A percentile compares a stretch with the other conserved stretches of the same genome.
These are phyloP conservation scores for Trichonephila clavipes DNA, from an alignment of 1,140 invertebrate species.

Conservation along the genomic window DNA sequence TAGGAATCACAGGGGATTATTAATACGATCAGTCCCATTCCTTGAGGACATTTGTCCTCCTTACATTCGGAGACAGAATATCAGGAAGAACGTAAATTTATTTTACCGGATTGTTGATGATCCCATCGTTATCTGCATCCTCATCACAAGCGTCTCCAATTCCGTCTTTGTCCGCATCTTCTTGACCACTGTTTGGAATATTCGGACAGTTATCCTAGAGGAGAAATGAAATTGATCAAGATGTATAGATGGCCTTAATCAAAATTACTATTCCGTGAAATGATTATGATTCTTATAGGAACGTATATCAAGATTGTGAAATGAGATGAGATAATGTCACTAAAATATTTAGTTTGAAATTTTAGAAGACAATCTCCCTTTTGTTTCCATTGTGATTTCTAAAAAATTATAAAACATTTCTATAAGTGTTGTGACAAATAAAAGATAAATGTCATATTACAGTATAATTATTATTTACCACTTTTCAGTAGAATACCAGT, in stretches of 20 bases:
- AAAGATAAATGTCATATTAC: no score
- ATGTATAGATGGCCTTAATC: neutral
- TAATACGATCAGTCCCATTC: neutral
- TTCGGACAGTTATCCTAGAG: slow-evolving; percentile 92
- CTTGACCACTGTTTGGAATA: slow-evolving; percentile 90
- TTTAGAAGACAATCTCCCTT: neutral
- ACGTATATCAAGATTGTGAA: neutral
- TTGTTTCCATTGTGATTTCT: no score
- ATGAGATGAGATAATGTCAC: neutral
- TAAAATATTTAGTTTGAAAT: neutral
- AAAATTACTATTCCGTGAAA: neutral
- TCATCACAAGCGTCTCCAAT: slow-evolving; percentile 90
- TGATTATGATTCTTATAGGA: neutral
- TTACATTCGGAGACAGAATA: neutral
- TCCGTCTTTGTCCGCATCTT: slow-evolving; percentile 86
- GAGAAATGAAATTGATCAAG: slow-evolving; percentile 27
- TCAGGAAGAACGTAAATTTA: neutral
- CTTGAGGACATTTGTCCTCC: neutral
- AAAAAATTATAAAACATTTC: no score
- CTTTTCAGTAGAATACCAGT: no score
- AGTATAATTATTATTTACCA: no score
- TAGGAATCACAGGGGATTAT: neutral
- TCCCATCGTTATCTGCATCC: slow-evolving; percentile 95
- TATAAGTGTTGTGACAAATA: no score
- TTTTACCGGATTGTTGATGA: slow-evolving; percentile 87